phyloP scores from a whole-genome alignment of 2,113 vertebrate species.

The Pogona vitticeps region DNA sequence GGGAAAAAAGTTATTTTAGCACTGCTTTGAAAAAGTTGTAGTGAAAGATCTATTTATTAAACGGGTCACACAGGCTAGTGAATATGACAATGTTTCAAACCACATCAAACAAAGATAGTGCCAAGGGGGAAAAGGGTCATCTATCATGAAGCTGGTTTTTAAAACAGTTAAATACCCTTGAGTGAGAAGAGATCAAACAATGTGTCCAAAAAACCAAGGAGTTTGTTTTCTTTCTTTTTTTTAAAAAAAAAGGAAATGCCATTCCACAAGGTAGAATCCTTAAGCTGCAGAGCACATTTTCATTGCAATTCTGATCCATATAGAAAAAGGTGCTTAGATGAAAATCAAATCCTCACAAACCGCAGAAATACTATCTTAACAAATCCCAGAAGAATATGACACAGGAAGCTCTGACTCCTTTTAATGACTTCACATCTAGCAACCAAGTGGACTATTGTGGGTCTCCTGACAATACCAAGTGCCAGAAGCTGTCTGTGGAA shows the following conservation, averaged over 20 bases:
- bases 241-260: neutral
- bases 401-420: neutral
- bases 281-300: neutral
- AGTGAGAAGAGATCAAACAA: conserved; percentile 8
- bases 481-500: conserved; percentile 19
- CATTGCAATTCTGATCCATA: neutral
- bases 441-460: conserved; percentile 14
- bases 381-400: neutral
- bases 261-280: conserved; percentile 1
- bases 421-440: neutral
- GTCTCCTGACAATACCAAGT: conserved; percentile 4
- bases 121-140: neutral
- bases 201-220: neutral
- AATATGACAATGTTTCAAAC: neutral
- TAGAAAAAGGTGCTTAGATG: neutral
- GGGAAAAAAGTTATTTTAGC: neutral
- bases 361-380: neutral
- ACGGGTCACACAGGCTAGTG: neutral
- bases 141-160: neutral
- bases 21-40: neutral
- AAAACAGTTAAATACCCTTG: neutral
- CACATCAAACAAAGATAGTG: neutral
- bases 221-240: neutral
- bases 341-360: neutral
- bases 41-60: conserved; percentile 7